A percentile compares a stretch with the other conserved stretches of the same genome.
phyloP scores from a whole-genome alignment of 2,888 invertebrate genomes.

The Serrognathus titanus region DNA sequence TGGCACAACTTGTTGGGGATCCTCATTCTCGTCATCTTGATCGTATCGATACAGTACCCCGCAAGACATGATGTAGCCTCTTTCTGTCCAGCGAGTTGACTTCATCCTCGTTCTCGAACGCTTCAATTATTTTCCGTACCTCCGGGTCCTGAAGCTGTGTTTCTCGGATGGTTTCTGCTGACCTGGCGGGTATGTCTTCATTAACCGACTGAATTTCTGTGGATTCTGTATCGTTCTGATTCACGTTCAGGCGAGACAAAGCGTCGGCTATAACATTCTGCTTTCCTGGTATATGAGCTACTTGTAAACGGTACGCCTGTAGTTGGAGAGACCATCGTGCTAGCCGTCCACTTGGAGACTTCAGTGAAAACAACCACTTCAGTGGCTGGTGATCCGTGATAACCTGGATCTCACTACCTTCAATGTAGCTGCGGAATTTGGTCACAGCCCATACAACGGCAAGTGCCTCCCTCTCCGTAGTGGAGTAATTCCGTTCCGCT shows the following conservation, averaged over 20 bases:
- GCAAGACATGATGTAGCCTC: background rate
- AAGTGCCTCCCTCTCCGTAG: too few species aligned
- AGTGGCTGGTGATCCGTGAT: too few species aligned
- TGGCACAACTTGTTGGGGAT: conserved; percentile 24
- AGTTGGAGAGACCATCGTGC: background rate
- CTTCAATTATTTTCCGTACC: conserved; percentile 19
- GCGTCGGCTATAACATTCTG: background rate
- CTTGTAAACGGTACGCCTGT: background rate
- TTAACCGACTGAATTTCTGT: background rate
- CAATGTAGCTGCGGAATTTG: too few species aligned
- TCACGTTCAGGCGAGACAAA: background rate
- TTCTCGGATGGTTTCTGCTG: conserved; percentile 4
- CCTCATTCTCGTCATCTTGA: conserved; percentile 22
- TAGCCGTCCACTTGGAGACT: background rate
- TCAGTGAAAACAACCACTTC: conserved; percentile 22
- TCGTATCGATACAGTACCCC: too few species aligned
- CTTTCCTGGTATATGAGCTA: background rate
- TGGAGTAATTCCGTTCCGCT: too few species aligned
- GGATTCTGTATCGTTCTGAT: background rate
- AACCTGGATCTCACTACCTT: too few species aligned
- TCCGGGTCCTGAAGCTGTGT: conserved; percentile 22
- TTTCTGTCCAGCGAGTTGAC: conserved; percentile 4
- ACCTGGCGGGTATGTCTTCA: background rate
- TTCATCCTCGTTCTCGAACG: conserved; percentile 2
- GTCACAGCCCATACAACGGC: too few species aligned